Percentiles rank a stretch among this genome's conserved stretches.
Evolutionary conservation across 2,113 vertebrate species (phyloP).

Genomic region (Eulemur rufifrons): DNA sequence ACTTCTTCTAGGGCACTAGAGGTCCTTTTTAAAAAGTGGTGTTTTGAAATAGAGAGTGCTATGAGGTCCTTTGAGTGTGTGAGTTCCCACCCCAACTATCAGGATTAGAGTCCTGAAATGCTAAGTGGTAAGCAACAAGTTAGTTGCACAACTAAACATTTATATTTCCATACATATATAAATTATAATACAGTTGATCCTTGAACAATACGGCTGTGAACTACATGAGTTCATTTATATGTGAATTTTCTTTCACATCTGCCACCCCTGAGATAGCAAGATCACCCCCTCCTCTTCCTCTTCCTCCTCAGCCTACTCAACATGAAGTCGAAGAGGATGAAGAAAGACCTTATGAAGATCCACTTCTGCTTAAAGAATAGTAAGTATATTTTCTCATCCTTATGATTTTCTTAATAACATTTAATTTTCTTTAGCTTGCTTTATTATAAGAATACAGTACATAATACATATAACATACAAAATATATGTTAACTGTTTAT

Average conservation of each 20-base stretch:
- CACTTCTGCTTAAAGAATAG: not conserved
- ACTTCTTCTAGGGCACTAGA: not conserved
- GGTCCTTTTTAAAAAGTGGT: not conserved
- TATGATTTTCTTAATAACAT: not conserved
- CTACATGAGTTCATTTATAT: not conserved
- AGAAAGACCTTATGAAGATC: not conserved
- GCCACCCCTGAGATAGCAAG: not conserved
- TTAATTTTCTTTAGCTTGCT: not conserved
- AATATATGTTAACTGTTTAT: not conserved
- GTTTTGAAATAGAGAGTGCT: not conserved
- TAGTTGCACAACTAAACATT: not conserved
- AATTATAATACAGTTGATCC: not conserved
- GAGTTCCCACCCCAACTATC: not conserved
- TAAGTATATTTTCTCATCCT: not conserved
- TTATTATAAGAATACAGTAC: not conserved
- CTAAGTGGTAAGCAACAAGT: not conserved
- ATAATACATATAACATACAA: not conserved
- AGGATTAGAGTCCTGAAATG: not conserved
- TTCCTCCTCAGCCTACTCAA: not conserved
- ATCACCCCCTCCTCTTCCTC: not conserved
- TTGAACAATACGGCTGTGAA: not conserved
- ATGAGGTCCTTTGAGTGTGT: not conserved
- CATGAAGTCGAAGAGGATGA: not conserved
- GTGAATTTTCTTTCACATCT: not conserved
- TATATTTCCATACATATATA: not conserved